A percentile compares a stretch with the other conserved stretches of the same genome.
These are phyloP conservation scores for Oenanthe melanoleuca DNA, from an alignment of 2,113 vertebrate species.

Conservation along the genomic window DNA sequence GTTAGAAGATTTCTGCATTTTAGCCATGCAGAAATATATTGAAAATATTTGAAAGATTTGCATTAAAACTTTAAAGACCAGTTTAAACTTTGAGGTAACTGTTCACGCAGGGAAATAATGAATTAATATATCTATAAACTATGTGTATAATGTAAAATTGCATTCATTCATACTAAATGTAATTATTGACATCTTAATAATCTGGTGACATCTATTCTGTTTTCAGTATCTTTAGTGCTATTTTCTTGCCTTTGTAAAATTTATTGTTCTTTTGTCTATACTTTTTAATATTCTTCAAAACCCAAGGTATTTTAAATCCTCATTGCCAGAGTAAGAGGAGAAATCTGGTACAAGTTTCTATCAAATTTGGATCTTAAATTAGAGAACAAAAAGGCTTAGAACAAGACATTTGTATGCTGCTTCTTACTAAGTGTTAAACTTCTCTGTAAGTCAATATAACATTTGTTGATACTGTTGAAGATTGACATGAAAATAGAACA, in stretches of 20 bases:
- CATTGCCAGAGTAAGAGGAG: not conserved
- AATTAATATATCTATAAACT: not conserved
- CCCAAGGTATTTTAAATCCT: not conserved
- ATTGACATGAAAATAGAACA: not conserved
- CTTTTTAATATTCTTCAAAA: not conserved
- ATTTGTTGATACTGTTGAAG: not conserved
- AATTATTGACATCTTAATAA: not conserved
- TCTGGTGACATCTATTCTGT: not conserved
- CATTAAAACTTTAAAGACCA: not conserved
- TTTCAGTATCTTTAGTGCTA: not conserved
- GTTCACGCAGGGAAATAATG: not conserved
- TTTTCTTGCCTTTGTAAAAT: not conserved
- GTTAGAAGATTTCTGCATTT: not conserved
- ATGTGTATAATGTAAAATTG: not conserved
- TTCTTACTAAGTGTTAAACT: not conserved
- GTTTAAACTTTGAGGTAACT: not conserved
- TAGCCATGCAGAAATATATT: not conserved
- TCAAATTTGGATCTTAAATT: not conserved
- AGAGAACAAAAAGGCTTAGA: not conserved
- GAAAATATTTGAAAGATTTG: not conserved
- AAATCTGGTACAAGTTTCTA: not conserved
- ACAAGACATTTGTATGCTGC: not conserved
- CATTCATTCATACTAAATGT: not conserved
- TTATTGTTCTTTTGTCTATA: not conserved
- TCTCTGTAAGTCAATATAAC: not conserved